Conservation (phyloP, 2,888 invertebrate species). For the Leptinotarsa tumamoca region DNA sequence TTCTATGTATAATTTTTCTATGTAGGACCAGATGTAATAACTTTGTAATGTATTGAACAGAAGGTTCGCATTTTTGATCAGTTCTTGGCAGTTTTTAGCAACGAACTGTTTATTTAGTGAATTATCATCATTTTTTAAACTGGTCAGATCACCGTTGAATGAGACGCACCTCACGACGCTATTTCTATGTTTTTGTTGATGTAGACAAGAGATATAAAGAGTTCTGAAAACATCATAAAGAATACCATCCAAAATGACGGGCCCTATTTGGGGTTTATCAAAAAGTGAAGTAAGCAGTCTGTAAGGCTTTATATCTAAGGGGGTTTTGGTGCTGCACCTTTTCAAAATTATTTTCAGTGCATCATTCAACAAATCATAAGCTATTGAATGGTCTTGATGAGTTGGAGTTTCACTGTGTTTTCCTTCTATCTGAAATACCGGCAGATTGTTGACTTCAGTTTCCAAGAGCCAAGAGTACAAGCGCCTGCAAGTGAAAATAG, state of each 20-base stretch:
- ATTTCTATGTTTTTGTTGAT: constrained; percentile 63
- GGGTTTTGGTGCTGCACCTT: constrained; percentile 67
- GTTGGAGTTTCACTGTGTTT: constrained; percentile 44
- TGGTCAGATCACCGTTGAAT: constrained; percentile 64
- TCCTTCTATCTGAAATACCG: constrained; percentile 46
- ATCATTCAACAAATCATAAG: constrained; percentile 75
- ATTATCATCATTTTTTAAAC: constrained; percentile 60
- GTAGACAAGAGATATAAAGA: constrained; percentile 69
- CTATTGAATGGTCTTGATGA: constrained; percentile 60
- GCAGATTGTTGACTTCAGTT: constrained; percentile 72
- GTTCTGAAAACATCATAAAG: constrained; percentile 82
- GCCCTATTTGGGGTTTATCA: constrained; percentile 89
- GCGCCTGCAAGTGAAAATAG: constrained; percentile 68
- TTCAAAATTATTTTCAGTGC: constrained; percentile 74
- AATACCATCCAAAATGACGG: constrained; percentile 80
- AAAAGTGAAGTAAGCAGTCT: constrained; percentile 84
- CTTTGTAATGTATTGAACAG: constrained; percentile 86
- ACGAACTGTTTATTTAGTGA: constrained; percentile 61
- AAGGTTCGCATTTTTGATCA: constrained; percentile 86
- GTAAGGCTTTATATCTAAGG: constrained; percentile 78
- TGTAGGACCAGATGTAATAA: constrained; percentile 88
- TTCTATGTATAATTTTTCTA: constrained; percentile 74
- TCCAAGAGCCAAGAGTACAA: constrained; percentile 88
- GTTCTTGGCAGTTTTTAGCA: constrained; percentile 72
- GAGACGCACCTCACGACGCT: constrained; percentile 62